phyloP scores from a whole-genome alignment of 2,797 vertebrate genomes.

The Mus minutoides region DNA sequence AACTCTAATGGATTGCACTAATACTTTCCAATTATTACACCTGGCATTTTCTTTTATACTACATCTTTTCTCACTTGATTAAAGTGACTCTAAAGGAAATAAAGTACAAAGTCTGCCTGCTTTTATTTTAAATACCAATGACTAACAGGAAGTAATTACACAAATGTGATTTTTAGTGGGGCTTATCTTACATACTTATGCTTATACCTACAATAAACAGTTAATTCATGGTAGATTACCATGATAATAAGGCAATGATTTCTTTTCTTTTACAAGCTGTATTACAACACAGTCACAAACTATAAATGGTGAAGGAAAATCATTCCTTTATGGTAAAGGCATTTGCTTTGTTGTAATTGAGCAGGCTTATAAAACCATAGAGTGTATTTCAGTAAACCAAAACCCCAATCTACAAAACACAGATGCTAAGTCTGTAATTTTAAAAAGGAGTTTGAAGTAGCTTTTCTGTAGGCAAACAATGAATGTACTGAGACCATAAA shows the following conservation, averaged over 20 bases:
- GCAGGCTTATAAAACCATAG: background rate
- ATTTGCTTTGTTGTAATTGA: background rate
- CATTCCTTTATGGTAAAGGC: background rate
- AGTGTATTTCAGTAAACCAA: constrained; percentile 25
- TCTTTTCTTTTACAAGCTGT: background rate
- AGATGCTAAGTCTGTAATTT: constrained; percentile 35
- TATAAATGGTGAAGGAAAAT: constrained; percentile 19
- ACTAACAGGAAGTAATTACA: constrained; percentile 54
- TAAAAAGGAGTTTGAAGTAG: constrained; percentile 13
- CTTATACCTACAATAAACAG: constrained; percentile 9
- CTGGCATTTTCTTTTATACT: background rate
- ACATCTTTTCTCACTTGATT: constrained; percentile 30
- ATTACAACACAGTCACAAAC: background rate
- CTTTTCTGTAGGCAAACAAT: background rate
- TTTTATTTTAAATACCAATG: constrained; percentile 48
- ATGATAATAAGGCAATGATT: constrained; percentile 38
- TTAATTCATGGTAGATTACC: constrained; percentile 39
- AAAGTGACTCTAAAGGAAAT: constrained; percentile 54
- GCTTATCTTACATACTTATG: constrained; percentile 33
- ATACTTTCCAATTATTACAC: background rate
- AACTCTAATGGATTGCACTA: constrained; percentile 20
- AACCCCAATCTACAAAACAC: background rate
- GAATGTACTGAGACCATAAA: background rate
- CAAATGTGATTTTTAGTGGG: constrained; percentile 51
- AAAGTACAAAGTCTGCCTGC: background rate